Conservation (phyloP, 1,140 invertebrate species). For the Nasonia giraulti region DNA sequence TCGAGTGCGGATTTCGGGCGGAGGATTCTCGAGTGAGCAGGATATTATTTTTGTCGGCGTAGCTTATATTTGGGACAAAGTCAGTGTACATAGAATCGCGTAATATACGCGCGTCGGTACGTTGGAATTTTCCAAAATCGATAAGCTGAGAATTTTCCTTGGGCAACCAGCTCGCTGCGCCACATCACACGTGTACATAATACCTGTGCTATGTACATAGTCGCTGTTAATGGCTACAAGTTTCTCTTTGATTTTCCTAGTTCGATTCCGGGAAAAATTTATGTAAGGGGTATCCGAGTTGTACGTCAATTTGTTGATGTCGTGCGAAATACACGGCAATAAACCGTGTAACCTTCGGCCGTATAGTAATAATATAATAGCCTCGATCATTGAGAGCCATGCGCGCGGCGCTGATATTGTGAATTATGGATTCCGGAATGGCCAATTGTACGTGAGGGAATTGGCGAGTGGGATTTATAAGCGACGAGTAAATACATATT, state of each 20-base stretch:
- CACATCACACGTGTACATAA: neutral
- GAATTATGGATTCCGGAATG: neutral
- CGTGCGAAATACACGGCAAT: neutral
- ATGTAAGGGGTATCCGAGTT: neutral
- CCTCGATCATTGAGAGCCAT: neutral
- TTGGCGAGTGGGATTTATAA: neutral
- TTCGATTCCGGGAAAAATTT: neutral
- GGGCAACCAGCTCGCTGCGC: neutral
- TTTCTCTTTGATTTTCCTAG: constrained; percentile 10
- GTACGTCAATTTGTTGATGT: neutral
- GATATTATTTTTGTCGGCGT: too few species aligned
- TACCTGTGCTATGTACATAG: neutral
- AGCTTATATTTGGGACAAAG: too few species aligned
- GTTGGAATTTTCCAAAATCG: neutral
- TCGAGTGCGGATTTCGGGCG: neutral
- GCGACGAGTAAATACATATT: neutral
- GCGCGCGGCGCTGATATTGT: neutral
- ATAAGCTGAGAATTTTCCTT: neutral
- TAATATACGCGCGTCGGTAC: too few species aligned
- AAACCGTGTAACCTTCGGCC: neutral
- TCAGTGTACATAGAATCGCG: too few species aligned
- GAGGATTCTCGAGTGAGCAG: too few species aligned
- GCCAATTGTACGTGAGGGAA: constrained; percentile 8
- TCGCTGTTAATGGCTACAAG: neutral
- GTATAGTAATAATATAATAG: neutral